Percentiles rank a stretch among this genome's conserved stretches.
phyloP scores from a whole-genome alignment of 2,797 vertebrate genomes.

The Xenops minutus region DNA sequence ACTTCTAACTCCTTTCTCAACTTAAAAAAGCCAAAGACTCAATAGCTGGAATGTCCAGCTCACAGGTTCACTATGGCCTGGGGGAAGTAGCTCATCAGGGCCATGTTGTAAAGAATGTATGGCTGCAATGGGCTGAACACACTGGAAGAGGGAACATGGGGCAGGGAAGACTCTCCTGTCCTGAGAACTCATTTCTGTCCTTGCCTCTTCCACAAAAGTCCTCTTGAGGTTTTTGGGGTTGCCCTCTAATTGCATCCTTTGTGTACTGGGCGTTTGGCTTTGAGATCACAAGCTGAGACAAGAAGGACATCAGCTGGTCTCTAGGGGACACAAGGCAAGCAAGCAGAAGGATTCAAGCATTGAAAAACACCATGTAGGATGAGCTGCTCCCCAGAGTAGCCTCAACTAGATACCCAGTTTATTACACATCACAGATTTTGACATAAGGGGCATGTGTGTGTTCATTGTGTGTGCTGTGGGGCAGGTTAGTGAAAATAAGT shows the following conservation, averaged over 20 bases:
- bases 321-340: rapidly evolving
- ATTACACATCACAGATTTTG: background rate
- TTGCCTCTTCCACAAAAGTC: background rate
- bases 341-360: background rate
- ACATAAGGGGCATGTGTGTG: background rate
- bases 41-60: background rate
- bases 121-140: rapidly evolving
- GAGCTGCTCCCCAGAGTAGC: background rate
- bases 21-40: background rate
- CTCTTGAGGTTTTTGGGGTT: background rate
- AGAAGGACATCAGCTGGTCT: background rate
- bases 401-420: background rate
- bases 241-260: background rate
- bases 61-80: background rate
- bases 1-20: background rate
- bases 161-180: background rate
- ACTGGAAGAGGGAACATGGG: rapidly evolving
- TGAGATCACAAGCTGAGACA: background rate
- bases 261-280: background rate
- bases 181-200: background rate
- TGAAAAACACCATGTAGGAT: background rate
- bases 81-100: background rate
- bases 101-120: background rate
- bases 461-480: background rate
- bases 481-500: background rate